Evolutionary conservation across 92 coral and sea anemone genomes (phyloP), one percentile per base, ranked within the genome.

Genomic region (Epizoanthus scotinus): DNA sequence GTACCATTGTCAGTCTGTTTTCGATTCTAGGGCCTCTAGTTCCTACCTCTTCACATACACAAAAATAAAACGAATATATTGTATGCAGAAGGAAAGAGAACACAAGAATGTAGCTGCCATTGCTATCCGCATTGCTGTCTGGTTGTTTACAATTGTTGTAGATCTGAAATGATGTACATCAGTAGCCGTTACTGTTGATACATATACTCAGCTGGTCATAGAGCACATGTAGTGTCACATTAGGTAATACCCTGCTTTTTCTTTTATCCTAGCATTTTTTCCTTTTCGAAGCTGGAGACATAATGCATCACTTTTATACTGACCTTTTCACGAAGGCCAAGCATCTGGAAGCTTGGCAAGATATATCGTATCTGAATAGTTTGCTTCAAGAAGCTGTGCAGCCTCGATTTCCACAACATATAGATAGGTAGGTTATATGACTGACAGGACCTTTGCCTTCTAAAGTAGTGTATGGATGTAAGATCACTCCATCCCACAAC

Each of bases 231-330:
- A 57, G 29, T 52, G 22, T 24, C 4, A 20, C 22, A 56, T 54
- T 27, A 19, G 47, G 17, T 64, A 2, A 14, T 47, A 7, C 17
- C 42, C 18, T 24, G 20, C 14, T 14, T 67, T 40, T 67, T 40
- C 71, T 59, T 60, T 75, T 58, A 34, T 55, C 70, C 13, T 70
- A 96, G 99, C 89, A 87, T 42, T 91, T 93, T 82, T 96, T 91
- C 86, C 88, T 96, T 3, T 86, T 96, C 70, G 99, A 93, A 82
- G 99, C 99, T 64, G 99, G 99, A 5, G 98, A 94, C 62, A 91
- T 94, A 31, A 96, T 96, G 99, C 96, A 93, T 84, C 93, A 93
- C 69, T 96, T 96, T 84, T 96, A 93, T 50, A 81, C 91, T 13
- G 97, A 96, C 85, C 88, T 96, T 17, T 96, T 93, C 66, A 87